These are phyloP conservation scores for Pachyrhynchus sulphureomaculatus DNA, from an alignment of 1,140 invertebrate species.

Conservation along the genomic window DNA sequence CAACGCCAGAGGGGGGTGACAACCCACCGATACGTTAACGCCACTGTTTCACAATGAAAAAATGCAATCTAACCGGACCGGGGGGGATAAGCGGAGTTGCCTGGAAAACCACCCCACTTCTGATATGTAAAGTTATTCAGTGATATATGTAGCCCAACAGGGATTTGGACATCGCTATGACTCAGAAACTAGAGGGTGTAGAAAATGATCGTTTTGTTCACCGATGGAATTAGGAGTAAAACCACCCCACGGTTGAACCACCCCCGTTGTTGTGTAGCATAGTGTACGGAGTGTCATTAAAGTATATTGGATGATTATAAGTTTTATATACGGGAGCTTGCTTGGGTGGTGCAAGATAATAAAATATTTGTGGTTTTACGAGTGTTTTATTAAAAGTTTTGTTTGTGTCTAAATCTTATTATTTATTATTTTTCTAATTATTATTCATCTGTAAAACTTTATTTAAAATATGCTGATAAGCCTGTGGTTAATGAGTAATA, in stretches of 20 bases:
- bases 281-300: too few species aligned
- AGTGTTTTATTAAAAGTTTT: too few species aligned
- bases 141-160: slow-evolving; percentile 30
- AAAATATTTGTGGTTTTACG: too few species aligned
- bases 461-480: too few species aligned
- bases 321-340: too few species aligned
- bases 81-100: background rate
- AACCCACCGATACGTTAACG: slow-evolving; percentile 25
- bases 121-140: slow-evolving; percentile 31
- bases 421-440: too few species aligned
- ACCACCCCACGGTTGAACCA: slow-evolving; percentile 12
- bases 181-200: slow-evolving; percentile 22
- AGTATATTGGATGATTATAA: too few species aligned
- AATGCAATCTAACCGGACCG: slow-evolving; percentile 24
- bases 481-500: too few species aligned
- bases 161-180: slow-evolving; percentile 31
- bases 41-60: slow-evolving; percentile 28
- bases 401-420: too few species aligned
- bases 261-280: background rate
- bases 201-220: slow-evolving; percentile 32
- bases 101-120: slow-evolving; percentile 14
- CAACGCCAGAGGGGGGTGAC: slow-evolving; percentile 11
- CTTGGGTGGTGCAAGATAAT: too few species aligned
- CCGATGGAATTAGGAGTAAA: slow-evolving; percentile 29
- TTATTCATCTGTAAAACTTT: too few species aligned